Evolutionary conservation across 2,888 invertebrate species (phyloP).

Genomic region (Calephelis perditalis): DNA sequence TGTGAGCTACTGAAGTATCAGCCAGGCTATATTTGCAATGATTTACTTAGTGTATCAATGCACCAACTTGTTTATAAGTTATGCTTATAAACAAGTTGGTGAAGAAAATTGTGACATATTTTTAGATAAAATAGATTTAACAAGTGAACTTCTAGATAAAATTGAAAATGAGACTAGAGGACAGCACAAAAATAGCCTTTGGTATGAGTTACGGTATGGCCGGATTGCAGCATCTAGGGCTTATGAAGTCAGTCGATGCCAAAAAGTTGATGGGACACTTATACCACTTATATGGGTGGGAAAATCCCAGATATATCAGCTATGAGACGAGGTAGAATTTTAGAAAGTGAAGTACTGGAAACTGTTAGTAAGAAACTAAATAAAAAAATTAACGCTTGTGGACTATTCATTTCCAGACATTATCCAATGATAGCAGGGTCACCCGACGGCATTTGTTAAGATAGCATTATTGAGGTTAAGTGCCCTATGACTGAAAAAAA

Average conservation of each 20-base stretch:
- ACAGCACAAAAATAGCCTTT: conserved; percentile 27
- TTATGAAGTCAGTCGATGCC: conserved; percentile 37
- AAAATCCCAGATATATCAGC: conserved; percentile 29
- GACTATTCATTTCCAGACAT: conserved; percentile 20
- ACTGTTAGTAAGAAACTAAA: conserved; percentile 20
- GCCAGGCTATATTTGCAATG: conserved; percentile 12
- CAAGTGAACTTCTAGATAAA: no score
- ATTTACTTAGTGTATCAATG: background rate
- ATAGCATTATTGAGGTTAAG: conserved; percentile 28
- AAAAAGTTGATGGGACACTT: conserved; percentile 32
- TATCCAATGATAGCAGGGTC: conserved; percentile 29
- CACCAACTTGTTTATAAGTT: background rate
- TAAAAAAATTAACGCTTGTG: conserved; percentile 26
- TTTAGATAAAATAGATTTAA: no score
- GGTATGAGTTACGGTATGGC: conserved; percentile 39
- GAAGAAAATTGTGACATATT: no score
- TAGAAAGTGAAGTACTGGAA: conserved; percentile 21
- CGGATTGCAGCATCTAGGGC: conserved; percentile 38
- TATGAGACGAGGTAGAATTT: conserved; percentile 16
- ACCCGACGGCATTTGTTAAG: conserved; percentile 27
- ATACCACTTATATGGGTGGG: conserved; percentile 29
- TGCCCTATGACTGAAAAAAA: conserved; percentile 25
- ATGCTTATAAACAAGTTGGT: no score
- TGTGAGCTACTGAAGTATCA: conserved; percentile 8
- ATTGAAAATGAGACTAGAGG: no score